Evolutionary conservation across 92 coral and sea anemone species (phyloP).

Genomic region (Blastomussa wellsi): DNA sequence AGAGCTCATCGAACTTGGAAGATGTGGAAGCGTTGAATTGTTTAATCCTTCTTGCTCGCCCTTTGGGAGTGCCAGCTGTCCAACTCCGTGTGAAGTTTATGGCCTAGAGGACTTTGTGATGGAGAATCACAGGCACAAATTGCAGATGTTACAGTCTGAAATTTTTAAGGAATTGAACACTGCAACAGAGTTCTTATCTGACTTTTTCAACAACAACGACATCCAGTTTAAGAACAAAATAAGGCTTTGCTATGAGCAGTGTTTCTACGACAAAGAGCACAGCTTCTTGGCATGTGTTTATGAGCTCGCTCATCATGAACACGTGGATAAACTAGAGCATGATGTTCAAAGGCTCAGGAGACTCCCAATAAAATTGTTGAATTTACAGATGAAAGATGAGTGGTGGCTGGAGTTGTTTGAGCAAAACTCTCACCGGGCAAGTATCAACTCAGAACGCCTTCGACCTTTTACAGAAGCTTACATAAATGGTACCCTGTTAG

Average conservation of each 20-base stretch:
- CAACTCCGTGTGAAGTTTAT: constrained; percentile 15
- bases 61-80: neutral
- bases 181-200: constrained; percentile 69
- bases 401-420: constrained; percentile 98
- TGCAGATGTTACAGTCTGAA: constrained; percentile 41
- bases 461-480: constrained; percentile 42
- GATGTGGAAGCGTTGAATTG: constrained; percentile 16
- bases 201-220: constrained; percentile 71
- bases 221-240: constrained; percentile 65
- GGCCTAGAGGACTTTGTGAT: constrained; percentile 73
- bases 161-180: constrained; percentile 53
- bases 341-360: constrained; percentile 73
- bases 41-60: constrained; percentile 23
- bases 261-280: constrained; percentile 81
- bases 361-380: constrained; percentile 82
- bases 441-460: constrained; percentile 24
- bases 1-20: constrained; percentile 67
- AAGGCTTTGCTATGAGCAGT: constrained; percentile 93
- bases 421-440: constrained; percentile 52
- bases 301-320: constrained; percentile 80
- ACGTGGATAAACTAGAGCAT: constrained; percentile 61
- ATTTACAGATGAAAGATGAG: constrained; percentile 94
- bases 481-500: constrained; percentile 29
- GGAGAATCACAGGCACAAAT: constrained; percentile 52
- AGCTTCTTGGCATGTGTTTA: constrained; percentile 83